A percentile compares a stretch with the other conserved stretches of the same genome.
phyloP scores from a whole-genome alignment of 2,113 vertebrate species.

The Nesogale talazaci region DNA sequence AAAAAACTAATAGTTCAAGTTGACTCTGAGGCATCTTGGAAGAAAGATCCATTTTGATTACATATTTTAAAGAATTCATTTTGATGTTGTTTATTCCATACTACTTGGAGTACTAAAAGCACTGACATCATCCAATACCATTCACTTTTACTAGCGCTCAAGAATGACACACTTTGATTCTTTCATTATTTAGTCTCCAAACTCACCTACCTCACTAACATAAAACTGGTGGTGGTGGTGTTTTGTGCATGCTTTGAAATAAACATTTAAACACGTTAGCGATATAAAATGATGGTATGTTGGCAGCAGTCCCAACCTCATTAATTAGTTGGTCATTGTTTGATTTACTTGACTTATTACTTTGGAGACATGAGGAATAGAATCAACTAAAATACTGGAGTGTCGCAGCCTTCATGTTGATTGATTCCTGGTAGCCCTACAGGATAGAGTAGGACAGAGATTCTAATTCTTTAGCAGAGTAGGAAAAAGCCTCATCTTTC shows the following conservation, averaged over 20 bases:
- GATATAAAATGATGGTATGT: background rate
- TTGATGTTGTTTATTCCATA: background rate
- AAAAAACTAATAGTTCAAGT: too few relatives aligned
- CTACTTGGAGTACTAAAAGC: background rate
- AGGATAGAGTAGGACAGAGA: too few relatives aligned
- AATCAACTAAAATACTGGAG: slow-evolving; percentile 23
- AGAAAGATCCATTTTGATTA: background rate
- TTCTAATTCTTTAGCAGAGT: too few relatives aligned
- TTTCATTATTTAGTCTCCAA: background rate
- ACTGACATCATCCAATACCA: background rate
- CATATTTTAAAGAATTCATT: background rate
- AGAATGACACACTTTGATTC: background rate
- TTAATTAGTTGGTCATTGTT: background rate
- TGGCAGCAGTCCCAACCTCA: background rate
- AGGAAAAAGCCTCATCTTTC: too few relatives aligned
- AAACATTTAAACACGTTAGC: background rate
- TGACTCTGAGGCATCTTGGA: too few relatives aligned
- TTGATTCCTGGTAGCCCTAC: too few relatives aligned
- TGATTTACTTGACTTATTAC: background rate
- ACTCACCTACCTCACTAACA: background rate
- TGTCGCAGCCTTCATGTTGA: too few relatives aligned
- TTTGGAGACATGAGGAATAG: background rate
- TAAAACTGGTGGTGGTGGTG: background rate
- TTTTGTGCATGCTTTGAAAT: background rate
- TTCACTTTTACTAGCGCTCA: background rate